Conservation (phyloP, 2,113 vertebrate species). For the Trichechus manatus region DNA sequence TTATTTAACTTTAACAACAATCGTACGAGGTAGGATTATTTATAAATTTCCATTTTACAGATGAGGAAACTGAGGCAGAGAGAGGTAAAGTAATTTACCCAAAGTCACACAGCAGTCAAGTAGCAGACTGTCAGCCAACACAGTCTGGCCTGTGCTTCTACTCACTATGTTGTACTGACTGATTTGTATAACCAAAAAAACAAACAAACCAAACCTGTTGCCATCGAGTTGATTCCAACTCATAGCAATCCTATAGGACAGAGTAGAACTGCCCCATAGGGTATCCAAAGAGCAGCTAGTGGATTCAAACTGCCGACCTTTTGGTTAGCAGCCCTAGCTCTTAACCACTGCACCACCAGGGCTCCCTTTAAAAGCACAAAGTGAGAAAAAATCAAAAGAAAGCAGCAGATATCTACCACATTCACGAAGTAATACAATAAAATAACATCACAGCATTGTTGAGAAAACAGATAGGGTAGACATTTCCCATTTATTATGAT, state of each 20-base stretch:
- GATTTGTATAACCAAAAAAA: neutral
- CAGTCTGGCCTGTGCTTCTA: neutral
- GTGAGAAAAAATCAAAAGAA: neutral
- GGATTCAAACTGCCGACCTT: too few species aligned
- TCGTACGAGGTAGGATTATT: neutral
- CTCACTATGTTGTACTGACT: neutral
- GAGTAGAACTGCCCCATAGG: too few species aligned
- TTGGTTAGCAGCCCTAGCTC: too few species aligned
- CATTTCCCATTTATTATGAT: neutral
- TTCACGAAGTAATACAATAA: neutral
- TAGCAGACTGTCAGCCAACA: neutral
- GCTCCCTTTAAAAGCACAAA: neutral
- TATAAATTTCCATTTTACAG: neutral
- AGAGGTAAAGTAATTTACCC: neutral
- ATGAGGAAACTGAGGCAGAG: conserved; percentile 11
- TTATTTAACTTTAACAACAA: conserved; percentile 33
- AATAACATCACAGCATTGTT: neutral
- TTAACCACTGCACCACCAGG: too few species aligned
- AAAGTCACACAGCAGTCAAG: neutral
- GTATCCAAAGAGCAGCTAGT: too few species aligned
- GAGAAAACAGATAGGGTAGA: neutral
- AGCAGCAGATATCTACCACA: neutral
- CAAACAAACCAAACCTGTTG: too few species aligned
- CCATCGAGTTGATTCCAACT: too few species aligned
- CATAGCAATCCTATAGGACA: too few species aligned